These are phyloP conservation scores for Calameuta filiformis DNA, from an alignment of 2,888 invertebrate genomes.

Conservation along the genomic window DNA sequence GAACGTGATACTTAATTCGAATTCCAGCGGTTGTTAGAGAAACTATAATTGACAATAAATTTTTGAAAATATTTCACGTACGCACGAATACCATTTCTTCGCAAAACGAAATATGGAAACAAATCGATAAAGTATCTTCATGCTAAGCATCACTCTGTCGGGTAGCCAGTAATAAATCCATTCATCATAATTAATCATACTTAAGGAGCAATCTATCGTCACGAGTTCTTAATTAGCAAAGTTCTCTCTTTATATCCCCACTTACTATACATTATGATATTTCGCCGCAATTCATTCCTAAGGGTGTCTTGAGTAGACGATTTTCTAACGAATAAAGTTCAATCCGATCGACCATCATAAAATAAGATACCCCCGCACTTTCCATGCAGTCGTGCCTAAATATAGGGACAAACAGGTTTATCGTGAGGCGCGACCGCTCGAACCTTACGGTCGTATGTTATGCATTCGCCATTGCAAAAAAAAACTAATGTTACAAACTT, in stretches of 20 bases:
- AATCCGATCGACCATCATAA: no score
- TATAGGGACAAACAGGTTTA: no score
- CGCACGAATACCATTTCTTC: not conserved
- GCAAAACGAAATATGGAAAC: not conserved
- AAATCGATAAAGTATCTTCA: conserved; percentile 18
- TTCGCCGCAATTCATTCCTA: not conserved
- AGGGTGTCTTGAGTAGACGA: not conserved
- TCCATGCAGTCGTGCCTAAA: no score
- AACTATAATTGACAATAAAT: not conserved
- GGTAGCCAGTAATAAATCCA: conserved; percentile 3
- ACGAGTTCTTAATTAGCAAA: conserved; percentile 25
- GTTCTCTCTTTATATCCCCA: conserved; percentile 14
- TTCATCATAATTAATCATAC: conserved; percentile 26
- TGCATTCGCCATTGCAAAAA: not conserved
- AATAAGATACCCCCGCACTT: no score
- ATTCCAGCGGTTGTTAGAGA: not conserved
- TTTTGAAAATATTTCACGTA: not conserved
- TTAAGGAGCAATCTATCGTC: conserved; percentile 22
- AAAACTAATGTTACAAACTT: not conserved
- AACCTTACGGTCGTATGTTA: no score
- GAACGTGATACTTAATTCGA: not conserved
- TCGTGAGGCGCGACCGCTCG: no score
- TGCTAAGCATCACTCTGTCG: not conserved
- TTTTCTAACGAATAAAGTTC: not conserved
- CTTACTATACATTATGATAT: not conserved